These are phyloP conservation scores for Lipophrys pholis DNA, from an alignment of 2,113 vertebrate species.

Conservation along the genomic window DNA sequence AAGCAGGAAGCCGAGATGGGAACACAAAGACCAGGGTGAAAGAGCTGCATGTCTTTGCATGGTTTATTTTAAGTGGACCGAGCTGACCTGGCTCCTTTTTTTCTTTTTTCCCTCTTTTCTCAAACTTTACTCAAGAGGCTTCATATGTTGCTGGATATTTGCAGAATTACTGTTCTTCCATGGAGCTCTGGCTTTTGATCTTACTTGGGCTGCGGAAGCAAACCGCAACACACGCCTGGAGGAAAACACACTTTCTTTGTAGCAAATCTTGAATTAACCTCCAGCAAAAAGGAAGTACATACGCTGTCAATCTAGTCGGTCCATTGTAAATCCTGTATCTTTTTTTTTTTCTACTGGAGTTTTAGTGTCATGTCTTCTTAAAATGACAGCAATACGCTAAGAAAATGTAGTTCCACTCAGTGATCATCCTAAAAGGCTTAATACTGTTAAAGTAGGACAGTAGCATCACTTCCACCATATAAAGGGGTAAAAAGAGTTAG, in stretches of 20 bases:
- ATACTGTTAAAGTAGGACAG: conserved; percentile 16
- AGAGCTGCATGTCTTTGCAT: not conserved
- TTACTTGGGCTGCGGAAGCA: conserved; percentile 2
- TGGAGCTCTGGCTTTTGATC: not conserved
- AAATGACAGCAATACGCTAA: not conserved
- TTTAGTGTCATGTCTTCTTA: not conserved
- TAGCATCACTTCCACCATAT: conserved; percentile 5
- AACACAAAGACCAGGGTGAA: conserved; percentile 23
- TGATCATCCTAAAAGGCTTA: not conserved
- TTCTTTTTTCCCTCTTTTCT: not conserved
- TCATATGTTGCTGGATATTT: conserved; percentile 7
- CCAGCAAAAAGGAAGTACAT: not conserved
- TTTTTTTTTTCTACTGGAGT: conserved; percentile 2
- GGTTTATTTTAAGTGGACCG: conserved; percentile 24
- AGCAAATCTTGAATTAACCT: conserved; percentile 2
- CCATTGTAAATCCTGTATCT: not conserved
- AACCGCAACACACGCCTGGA: not conserved
- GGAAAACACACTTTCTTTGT: conserved; percentile 18
- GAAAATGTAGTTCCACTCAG: not conserved
- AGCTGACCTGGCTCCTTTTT: not conserved
- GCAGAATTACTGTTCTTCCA: conserved; percentile 10
- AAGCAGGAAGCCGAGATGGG: conserved; percentile 28
- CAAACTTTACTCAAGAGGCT: not conserved
- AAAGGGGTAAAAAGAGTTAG: too few relatives aligned
- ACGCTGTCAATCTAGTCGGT: not conserved